A percentile compares a stretch with the other conserved stretches of the same genome.
Evolutionary conservation across 2,888 invertebrate species (phyloP).

Genomic region (Hipparchia sbordonii): DNA sequence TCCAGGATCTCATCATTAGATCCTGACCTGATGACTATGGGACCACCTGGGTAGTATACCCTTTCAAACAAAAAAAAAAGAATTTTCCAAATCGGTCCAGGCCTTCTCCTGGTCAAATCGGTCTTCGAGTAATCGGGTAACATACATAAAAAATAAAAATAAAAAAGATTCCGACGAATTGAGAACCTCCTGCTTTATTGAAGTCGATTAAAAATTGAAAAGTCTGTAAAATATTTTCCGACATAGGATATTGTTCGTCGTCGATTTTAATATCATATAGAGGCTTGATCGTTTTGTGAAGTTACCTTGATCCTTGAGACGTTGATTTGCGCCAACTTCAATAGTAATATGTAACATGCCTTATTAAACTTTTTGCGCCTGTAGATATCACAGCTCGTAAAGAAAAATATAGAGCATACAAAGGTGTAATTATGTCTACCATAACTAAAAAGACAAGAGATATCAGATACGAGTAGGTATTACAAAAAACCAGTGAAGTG

Average conservation of each 20-base stretch:
- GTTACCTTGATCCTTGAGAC: not conserved
- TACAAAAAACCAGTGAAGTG: conserved; percentile 38
- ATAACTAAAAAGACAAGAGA: not conserved
- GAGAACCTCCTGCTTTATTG: too few species aligned
- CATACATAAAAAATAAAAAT: too few species aligned
- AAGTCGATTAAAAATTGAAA: not conserved
- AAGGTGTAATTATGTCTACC: not conserved
- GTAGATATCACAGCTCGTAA: not conserved
- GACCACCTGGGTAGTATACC: too few species aligned
- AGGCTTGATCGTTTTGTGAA: not conserved
- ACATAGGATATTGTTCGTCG: not conserved
- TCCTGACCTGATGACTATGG: too few species aligned
- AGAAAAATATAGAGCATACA: not conserved
- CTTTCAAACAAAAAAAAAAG: too few species aligned
- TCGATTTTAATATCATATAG: not conserved
- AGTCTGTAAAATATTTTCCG: not conserved
- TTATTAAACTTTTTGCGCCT: not conserved
- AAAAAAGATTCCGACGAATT: too few species aligned
- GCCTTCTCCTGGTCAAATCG: too few species aligned
- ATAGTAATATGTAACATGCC: not conserved
- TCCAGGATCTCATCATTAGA: too few species aligned
- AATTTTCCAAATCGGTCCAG: too few species aligned
- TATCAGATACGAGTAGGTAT: conserved; percentile 7
- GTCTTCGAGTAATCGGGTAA: too few species aligned
- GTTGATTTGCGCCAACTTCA: not conserved